Conservation (phyloP, 1,140 invertebrate species). For the Drosophila obscura region DNA sequence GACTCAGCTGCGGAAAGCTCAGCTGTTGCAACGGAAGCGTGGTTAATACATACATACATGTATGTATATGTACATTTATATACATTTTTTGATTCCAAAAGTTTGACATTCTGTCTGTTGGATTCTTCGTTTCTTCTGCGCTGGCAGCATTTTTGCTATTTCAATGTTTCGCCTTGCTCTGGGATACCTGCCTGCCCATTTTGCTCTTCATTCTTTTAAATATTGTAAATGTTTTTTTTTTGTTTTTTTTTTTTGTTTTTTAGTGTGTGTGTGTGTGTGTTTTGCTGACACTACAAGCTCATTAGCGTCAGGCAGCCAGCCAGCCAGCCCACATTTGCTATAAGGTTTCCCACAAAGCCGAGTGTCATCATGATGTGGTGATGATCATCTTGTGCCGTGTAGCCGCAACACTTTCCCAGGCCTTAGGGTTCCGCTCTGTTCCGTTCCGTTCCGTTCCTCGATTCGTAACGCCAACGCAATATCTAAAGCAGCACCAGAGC, state of each 20-base stretch:
- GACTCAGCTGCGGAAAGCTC: conserved; percentile 44
- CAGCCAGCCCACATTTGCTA: conserved; percentile 69
- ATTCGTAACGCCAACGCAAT: conserved; percentile 69
- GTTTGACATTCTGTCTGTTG: conserved; percentile 20
- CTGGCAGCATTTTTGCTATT: conserved; percentile 46
- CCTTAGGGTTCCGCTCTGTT: conserved; percentile 48
- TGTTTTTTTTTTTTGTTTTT: conserved; percentile 24
- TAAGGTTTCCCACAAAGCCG: conserved; percentile 67
- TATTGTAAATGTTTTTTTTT: conserved; percentile 17
- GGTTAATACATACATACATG: conserved; percentile 18
- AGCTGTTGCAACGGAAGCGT: conserved; percentile 45
- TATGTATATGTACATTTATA: too few relatives aligned
- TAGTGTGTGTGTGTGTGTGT: conserved; percentile 10
- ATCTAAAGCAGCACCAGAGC: conserved; percentile 23
- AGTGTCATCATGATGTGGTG: conserved; percentile 63
- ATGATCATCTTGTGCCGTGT: conserved; percentile 29
- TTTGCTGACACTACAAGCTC: conserved; percentile 71
- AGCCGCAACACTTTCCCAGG: conserved; percentile 71
- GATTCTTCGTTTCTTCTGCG: conserved; percentile 23
- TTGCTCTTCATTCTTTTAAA: conserved; percentile 11
- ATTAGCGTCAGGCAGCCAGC: conserved; percentile 53
- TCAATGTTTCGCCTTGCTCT: conserved; percentile 5
- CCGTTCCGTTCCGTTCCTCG: conserved; percentile 2
- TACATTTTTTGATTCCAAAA: conserved; percentile 32
- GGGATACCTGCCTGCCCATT: not conserved